Percentiles rank a stretch among this genome's conserved stretches.
These are phyloP conservation scores for Sceloporus tristichus DNA, from an alignment of 2,113 vertebrate genomes.

Conservation along the genomic window DNA sequence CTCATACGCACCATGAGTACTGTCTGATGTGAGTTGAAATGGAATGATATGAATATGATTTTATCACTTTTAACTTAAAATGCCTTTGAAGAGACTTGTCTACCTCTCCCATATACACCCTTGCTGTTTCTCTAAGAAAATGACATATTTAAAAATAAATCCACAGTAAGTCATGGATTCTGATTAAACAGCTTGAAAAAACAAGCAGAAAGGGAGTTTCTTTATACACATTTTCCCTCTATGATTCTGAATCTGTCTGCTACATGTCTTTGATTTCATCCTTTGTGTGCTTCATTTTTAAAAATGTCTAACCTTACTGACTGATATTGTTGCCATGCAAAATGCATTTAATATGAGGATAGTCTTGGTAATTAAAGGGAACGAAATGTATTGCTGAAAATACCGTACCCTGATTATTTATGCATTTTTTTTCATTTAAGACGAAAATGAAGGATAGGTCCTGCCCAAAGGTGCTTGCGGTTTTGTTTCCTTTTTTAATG, in stretches of 20 bases:
- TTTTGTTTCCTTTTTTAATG: background rate
- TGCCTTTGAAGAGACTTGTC: background rate
- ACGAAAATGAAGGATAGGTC: background rate
- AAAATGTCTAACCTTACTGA: too few relatives aligned
- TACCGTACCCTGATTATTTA: background rate
- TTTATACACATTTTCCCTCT: too few relatives aligned
- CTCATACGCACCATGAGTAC: too few relatives aligned
- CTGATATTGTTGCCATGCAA: too few relatives aligned
- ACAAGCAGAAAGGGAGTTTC: background rate
- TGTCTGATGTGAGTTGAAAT: background rate
- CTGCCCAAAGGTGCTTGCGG: too few relatives aligned
- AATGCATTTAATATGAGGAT: background rate
- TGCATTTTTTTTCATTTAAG: background rate
- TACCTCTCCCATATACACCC: background rate
- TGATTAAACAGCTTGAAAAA: background rate
- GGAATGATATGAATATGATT: background rate
- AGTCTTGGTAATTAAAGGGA: conserved; percentile 21
- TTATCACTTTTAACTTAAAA: background rate
- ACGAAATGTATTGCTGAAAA: conserved; percentile 1
- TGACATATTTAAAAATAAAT: background rate
- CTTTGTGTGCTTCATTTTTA: too few relatives aligned
- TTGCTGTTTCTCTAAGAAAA: background rate
- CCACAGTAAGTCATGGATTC: background rate
- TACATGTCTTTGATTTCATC: too few relatives aligned
- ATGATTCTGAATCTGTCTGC: too few relatives aligned